Conservation (phyloP, 2,113 vertebrate species). For the Phrynosoma platyrhinos region DNA sequence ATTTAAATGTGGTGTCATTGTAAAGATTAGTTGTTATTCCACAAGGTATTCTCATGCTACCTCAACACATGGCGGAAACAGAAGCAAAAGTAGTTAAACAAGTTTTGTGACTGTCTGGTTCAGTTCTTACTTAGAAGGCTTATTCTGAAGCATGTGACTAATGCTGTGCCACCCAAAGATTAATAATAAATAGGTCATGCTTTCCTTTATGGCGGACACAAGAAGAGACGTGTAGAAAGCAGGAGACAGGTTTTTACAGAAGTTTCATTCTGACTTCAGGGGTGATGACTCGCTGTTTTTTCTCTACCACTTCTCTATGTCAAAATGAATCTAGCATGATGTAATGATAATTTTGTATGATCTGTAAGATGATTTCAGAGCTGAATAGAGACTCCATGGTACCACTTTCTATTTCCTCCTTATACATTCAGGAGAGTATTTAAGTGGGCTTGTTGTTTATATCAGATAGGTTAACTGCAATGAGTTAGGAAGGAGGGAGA, state of each 20-base stretch:
- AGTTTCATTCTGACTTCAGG: not conserved
- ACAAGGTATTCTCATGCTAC: slow-evolving; percentile 49
- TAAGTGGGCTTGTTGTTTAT: not conserved
- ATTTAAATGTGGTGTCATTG: not conserved
- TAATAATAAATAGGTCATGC: slow-evolving; percentile 23
- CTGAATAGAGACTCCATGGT: slow-evolving; percentile 29
- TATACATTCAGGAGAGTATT: not conserved
- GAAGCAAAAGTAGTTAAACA: slow-evolving; percentile 60
- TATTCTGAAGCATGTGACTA: slow-evolving; percentile 20
- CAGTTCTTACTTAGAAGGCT: slow-evolving; percentile 14
- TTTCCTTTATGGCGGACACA: slow-evolving; percentile 14
- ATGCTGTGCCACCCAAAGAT: slow-evolving; percentile 26
- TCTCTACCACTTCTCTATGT: slow-evolving; percentile 37
- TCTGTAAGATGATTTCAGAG: not conserved
- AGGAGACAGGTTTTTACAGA: not conserved
- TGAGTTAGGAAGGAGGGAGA: not conserved
- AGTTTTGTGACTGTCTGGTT: slow-evolving; percentile 41
- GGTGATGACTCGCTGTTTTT: slow-evolving; percentile 33
- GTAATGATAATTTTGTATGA: slow-evolving; percentile 48
- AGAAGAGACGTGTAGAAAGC: slow-evolving; percentile 38
- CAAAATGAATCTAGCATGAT: slow-evolving; percentile 37
- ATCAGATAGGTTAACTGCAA: not conserved
- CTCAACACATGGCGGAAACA: slow-evolving; percentile 25
- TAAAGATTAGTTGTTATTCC: slow-evolving; percentile 13
- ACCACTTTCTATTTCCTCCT: slow-evolving; percentile 14